Evolutionary conservation across 2,888 invertebrate genomes (phyloP).

Genomic region (Plagodis dolabraria): DNA sequence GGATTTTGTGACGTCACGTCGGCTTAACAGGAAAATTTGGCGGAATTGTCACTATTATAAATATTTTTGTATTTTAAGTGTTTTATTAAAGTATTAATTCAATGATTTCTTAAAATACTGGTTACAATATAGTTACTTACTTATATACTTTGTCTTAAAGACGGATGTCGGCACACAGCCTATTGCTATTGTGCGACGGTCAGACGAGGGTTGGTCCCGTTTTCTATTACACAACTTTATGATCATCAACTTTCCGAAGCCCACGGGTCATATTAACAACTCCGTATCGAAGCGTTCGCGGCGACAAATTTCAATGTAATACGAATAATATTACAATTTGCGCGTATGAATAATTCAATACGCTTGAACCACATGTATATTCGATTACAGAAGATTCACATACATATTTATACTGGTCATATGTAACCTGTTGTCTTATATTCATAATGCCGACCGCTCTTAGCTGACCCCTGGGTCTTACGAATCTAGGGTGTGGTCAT

Average conservation of each 20-base stretch:
- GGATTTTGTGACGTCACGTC: too few relatives aligned
- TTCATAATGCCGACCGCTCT: conserved; percentile 2
- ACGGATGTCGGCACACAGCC: too few relatives aligned
- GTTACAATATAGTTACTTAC: too few relatives aligned
- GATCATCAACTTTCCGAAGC: conserved; percentile 27
- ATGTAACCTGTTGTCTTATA: conserved; percentile 32
- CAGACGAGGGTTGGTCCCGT: too few relatives aligned
- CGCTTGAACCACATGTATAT: conserved; percentile 61
- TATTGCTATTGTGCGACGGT: too few relatives aligned
- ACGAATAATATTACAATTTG: conserved; percentile 78
- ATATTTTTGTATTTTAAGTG: too few relatives aligned
- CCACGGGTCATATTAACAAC: conserved; percentile 4
- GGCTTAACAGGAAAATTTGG: too few relatives aligned
- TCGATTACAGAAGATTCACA: conserved; percentile 56
- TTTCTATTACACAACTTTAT: not conserved
- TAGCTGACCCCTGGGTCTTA: not conserved
- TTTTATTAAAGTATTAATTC: too few relatives aligned
- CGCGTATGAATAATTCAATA: conserved; percentile 77
- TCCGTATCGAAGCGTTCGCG: conserved; percentile 16
- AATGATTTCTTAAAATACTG: too few relatives aligned
- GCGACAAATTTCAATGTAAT: conserved; percentile 64
- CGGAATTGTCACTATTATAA: too few relatives aligned
- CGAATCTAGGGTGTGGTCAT: not conserved
- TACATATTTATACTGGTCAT: conserved; percentile 41
- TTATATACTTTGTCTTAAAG: too few relatives aligned